A percentile compares a stretch with the other conserved stretches of the same genome.
Conservation (phyloP, 2,113 vertebrate genomes). For the Etheostoma spectabile region DNA sequence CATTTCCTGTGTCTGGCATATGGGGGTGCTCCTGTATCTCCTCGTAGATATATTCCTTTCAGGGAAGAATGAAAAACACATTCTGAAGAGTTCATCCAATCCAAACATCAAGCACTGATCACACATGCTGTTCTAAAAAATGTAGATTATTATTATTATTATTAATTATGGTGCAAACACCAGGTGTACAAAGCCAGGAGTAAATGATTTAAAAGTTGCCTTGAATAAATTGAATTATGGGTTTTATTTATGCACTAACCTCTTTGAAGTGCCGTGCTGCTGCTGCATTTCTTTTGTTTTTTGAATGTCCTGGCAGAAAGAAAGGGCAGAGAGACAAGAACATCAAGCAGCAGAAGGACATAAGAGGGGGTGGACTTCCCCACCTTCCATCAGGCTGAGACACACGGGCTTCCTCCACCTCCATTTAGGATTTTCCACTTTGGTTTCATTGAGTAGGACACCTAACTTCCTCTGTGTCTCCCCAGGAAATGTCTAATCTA, state of each 20-base stretch:
- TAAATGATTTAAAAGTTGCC: background rate
- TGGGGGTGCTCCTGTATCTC: conserved; percentile 11
- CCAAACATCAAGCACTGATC: background rate
- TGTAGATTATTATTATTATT: too few relatives aligned
- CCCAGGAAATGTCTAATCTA: too few relatives aligned
- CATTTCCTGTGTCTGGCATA: background rate
- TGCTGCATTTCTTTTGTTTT: background rate
- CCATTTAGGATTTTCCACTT: background rate
- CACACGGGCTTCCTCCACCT: background rate
- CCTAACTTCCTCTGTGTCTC: background rate
- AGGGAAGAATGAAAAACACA: background rate
- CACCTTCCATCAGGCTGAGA: background rate
- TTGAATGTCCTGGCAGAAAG: conserved; percentile 16
- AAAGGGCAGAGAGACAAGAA: background rate
- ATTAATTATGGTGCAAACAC: background rate
- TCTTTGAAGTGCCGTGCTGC: background rate
- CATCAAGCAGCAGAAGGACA: background rate
- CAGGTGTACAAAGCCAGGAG: background rate
- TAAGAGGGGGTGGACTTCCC: background rate
- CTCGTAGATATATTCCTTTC: conserved; percentile 42
- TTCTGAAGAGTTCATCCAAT: background rate
- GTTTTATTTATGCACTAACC: conserved; percentile 23
- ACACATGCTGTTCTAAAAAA: background rate
- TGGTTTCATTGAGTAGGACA: background rate
- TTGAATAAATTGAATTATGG: background rate